Percentiles rank a stretch among this genome's conserved stretches.
These are phyloP conservation scores for Kradibia gibbosae DNA, from an alignment of 1,140 invertebrate genomes.

Conservation along the genomic window DNA sequence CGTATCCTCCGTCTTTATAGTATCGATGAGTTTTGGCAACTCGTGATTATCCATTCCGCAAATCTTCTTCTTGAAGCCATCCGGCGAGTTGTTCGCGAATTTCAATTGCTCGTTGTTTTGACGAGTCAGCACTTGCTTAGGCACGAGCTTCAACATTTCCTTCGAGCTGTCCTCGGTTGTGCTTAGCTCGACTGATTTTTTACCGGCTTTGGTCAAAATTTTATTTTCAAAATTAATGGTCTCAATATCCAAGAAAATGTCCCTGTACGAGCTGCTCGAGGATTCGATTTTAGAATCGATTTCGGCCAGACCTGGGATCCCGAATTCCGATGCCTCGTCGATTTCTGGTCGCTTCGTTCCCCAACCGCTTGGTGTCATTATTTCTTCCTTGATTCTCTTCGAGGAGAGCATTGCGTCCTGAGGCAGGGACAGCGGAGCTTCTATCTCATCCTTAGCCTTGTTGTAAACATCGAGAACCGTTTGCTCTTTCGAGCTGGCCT, in stretches of 20 bases:
- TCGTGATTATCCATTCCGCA: conserved; percentile 14
- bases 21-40: conserved; percentile 34
- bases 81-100: conserved; percentile 42
- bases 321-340: conserved; percentile 45
- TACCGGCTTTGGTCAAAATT: conserved; percentile 38
- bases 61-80: conserved; percentile 33
- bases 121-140: conserved; percentile 64
- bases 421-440: conserved; percentile 7
- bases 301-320: conserved; percentile 46
- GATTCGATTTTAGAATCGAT: conserved; percentile 46
- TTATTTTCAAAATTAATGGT: conserved; percentile 44
- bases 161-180: conserved; percentile 32
- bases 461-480: not conserved
- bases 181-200: conserved; percentile 12
- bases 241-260: conserved; percentile 45
- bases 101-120: conserved; percentile 47
- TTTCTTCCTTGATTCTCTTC: conserved; percentile 35
- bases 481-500: conserved; percentile 29
- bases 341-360: conserved; percentile 24
- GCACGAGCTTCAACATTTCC: conserved; percentile 62
- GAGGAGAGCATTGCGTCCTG: not conserved
- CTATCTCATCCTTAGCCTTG: conserved; percentile 35
- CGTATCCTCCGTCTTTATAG: conserved; percentile 22
- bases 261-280: conserved; percentile 26
- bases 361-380: conserved; percentile 9